Evolutionary conservation across 2,797 vertebrate species (phyloP).

Genomic region (Ceyx erithaca): DNA sequence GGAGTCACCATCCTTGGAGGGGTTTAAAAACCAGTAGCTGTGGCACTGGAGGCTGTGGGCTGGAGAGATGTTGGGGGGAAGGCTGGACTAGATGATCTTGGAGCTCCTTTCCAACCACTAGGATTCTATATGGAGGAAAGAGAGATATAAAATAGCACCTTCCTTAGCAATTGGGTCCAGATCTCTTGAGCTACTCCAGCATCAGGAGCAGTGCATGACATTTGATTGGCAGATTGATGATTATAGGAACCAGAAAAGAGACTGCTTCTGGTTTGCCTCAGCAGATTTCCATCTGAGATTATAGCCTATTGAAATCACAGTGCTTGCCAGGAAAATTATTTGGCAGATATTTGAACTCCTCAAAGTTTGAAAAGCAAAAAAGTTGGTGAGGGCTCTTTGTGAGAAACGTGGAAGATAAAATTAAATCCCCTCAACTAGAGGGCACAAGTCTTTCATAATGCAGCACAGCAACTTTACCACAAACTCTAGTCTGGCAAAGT

Average conservation of each 20-base stretch:
- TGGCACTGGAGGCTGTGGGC: too few species aligned
- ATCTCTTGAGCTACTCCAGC: background rate
- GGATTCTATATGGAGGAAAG: too few species aligned
- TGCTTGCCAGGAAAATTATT: background rate
- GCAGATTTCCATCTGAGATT: background rate
- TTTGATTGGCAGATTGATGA: background rate
- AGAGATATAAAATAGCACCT: background rate
- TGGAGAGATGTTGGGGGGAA: too few species aligned
- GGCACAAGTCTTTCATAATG: background rate
- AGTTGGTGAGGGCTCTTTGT: background rate
- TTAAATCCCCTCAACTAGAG: background rate
- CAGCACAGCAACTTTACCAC: background rate
- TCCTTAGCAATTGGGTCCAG: background rate
- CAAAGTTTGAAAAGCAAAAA: background rate
- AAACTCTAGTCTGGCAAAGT: background rate
- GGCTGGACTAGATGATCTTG: too few species aligned
- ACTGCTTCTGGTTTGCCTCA: background rate
- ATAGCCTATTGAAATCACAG: background rate
- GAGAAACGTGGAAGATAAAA: background rate
- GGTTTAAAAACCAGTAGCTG: too few species aligned
- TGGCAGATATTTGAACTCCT: background rate
- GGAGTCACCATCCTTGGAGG: too few species aligned
- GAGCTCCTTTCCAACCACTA: too few species aligned
- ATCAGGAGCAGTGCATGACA: fast-evolving
- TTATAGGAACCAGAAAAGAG: background rate